These are phyloP conservation scores for Clusia tigrina DNA, from an alignment of 2,888 invertebrate species.

Conservation along the genomic window DNA sequence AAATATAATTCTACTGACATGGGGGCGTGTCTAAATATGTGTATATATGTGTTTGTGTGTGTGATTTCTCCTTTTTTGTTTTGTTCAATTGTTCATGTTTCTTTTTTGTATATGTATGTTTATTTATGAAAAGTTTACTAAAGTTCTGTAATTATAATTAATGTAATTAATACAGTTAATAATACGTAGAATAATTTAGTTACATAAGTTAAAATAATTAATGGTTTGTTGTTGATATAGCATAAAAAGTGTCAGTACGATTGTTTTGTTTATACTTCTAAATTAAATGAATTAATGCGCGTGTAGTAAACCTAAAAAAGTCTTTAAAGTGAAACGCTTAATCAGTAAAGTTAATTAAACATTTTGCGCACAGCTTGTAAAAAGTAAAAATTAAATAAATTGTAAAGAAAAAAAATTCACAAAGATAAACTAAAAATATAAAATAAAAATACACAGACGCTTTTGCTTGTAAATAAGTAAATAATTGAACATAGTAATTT, in stretches of 20 bases:
- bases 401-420: too few species aligned
- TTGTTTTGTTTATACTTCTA: slow-evolving; percentile 24
- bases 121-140: background rate
- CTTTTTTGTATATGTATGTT: slow-evolving; percentile 20
- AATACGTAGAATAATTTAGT: background rate
- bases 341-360: too few species aligned
- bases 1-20: too few species aligned
- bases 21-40: slow-evolving; percentile 41
- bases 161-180: background rate
- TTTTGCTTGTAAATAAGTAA: too few species aligned
- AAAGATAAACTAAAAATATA: too few species aligned
- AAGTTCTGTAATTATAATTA: background rate
- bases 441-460: too few species aligned
- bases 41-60: slow-evolving; percentile 34
- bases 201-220: background rate
- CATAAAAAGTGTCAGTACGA: slow-evolving; percentile 33
- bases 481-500: too few species aligned
- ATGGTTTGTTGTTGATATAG: background rate
- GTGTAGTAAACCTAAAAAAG: too few species aligned
- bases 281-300: slow-evolving; percentile 18
- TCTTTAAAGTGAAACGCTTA: too few species aligned
- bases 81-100: slow-evolving; percentile 18
- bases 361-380: too few species aligned
- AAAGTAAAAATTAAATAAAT: too few species aligned
- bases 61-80: slow-evolving; percentile 18